Conservation (phyloP, 2,797 vertebrate genomes). For the Ambastaia sidthimunki region DNA sequence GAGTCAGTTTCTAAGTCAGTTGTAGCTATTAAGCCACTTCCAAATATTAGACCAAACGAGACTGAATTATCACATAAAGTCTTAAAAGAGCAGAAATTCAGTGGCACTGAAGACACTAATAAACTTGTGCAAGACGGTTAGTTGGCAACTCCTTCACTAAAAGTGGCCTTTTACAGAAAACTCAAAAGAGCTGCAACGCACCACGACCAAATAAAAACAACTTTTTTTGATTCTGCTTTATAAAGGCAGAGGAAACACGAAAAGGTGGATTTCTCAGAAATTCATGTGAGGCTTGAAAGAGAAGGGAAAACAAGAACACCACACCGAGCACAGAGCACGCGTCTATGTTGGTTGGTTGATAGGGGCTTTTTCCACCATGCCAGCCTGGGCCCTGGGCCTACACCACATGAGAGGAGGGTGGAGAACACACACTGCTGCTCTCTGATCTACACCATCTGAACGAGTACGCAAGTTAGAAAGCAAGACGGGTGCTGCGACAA, state of each 20-base stretch:
- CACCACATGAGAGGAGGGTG: conserved; percentile 73
- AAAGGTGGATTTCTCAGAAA: conserved; percentile 72
- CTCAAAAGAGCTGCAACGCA: conserved; percentile 39
- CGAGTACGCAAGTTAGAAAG: background rate
- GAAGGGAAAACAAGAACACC: conserved; percentile 59
- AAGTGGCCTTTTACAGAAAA: conserved; percentile 30
- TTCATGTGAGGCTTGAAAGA: conserved; percentile 60
- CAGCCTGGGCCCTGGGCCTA: conserved; percentile 54
- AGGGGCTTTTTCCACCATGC: conserved; percentile 71
- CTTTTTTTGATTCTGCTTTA: conserved; percentile 55
- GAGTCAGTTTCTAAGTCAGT: background rate
- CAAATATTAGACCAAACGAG: background rate
- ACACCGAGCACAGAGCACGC: conserved; percentile 42
- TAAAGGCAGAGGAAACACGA: conserved; percentile 57
- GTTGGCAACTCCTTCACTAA: background rate
- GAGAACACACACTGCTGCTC: conserved; percentile 52
- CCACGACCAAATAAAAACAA: conserved; percentile 24
- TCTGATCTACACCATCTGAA: conserved; percentile 14
- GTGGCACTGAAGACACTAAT: background rate
- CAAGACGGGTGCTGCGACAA: background rate
- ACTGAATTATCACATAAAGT: background rate
- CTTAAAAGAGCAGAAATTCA: conserved; percentile 13
- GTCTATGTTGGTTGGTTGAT: conserved; percentile 65
- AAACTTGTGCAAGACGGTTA: background rate
- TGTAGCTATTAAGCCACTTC: background rate